These are phyloP conservation scores for Reticulitermes speratus DNA, from an alignment of 1,140 invertebrate species.

Conservation along the genomic window DNA sequence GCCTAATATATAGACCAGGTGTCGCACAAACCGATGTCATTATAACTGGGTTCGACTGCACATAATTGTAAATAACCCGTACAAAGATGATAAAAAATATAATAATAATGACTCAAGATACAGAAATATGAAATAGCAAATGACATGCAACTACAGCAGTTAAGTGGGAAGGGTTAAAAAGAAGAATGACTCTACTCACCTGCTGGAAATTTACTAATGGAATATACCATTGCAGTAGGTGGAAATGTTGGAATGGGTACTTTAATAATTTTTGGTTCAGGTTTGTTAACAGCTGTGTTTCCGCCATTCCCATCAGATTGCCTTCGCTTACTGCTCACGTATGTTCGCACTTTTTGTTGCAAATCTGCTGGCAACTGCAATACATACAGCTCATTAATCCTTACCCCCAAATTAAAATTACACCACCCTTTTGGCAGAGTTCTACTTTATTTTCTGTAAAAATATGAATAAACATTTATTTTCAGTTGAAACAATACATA, in stretches of 20 bases:
- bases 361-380: conserved; percentile 84
- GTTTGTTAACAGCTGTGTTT: conserved; percentile 44
- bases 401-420: neutral
- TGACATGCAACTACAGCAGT: no score
- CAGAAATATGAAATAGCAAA: no score
- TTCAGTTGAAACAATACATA: neutral
- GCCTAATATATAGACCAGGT: no score
- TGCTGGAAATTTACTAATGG: conserved; percentile 21
- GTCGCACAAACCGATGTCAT: no score
- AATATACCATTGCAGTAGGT: conserved; percentile 80
- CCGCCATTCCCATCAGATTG: conserved; percentile 44
- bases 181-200: neutral
- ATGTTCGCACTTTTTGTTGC: conserved; percentile 82
- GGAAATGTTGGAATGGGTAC: conserved; percentile 83
- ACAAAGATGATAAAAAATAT: no score
- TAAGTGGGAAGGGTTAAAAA: no score
- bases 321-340: conserved; percentile 64
- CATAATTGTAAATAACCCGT: no score
- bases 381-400: conserved; percentile 31
- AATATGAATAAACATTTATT: no score
- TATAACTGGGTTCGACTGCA: no score
- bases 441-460: no score
- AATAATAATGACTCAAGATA: no score
- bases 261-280: conserved; percentile 68
- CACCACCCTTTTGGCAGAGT: neutral